These are phyloP conservation scores for Tylochromis polylepis DNA, from an alignment of 2,113 vertebrate species.

Conservation along the genomic window DNA sequence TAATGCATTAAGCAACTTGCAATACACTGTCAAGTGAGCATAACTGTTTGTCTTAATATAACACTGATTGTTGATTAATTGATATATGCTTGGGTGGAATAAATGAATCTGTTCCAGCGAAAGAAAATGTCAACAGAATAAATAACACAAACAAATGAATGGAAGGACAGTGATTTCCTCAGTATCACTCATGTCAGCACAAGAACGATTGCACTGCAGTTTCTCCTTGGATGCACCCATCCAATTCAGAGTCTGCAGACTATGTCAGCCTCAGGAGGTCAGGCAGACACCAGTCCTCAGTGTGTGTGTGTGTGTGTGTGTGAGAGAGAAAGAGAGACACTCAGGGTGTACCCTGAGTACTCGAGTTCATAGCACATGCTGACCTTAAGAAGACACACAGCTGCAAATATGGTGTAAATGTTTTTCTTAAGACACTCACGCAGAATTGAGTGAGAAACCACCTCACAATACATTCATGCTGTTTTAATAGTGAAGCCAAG, in stretches of 20 bases:
- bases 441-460: background rate
- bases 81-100: background rate
- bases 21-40: background rate
- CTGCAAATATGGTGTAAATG: background rate
- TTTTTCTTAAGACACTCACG: background rate
- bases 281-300: background rate
- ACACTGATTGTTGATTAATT: background rate
- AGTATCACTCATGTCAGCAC: background rate
- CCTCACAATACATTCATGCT: background rate
- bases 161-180: background rate
- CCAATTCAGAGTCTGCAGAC: conserved; percentile 15
- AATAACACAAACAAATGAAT: background rate
- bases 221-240: conserved; percentile 36
- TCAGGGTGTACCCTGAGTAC: background rate
- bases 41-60: background rate
- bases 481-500: background rate
- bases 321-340: background rate
- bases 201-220: conserved; percentile 9
- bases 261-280: conserved; percentile 36
- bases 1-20: background rate
- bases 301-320: background rate
- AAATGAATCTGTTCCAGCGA: background rate
- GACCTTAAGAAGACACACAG: background rate
- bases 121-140: background rate
- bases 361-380: background rate